Conservation (phyloP, 2,113 vertebrate genomes). For the Carassius gibelio region DNA sequence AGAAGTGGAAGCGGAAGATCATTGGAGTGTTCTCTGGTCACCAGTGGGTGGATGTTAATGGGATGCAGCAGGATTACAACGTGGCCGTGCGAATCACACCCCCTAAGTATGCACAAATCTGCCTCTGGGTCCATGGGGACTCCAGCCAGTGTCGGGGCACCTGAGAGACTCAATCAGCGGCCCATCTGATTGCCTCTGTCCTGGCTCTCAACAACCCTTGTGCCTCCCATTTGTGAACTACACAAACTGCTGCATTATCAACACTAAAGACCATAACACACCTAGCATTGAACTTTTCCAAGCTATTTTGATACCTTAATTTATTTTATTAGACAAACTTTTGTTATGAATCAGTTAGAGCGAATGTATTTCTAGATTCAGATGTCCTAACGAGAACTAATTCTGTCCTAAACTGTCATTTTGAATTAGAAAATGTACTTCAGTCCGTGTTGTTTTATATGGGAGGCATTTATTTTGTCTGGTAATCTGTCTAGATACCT, state of each 20-base stretch:
- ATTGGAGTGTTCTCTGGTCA: conserved; percentile 92
- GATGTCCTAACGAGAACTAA: conserved; percentile 14
- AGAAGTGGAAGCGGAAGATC: conserved; percentile 92
- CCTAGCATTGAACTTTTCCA: conserved; percentile 6
- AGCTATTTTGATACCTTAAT: conserved; percentile 34
- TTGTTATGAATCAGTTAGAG: conserved; percentile 27
- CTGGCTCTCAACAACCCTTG: conserved; percentile 44
- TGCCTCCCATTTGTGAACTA: conserved; percentile 39
- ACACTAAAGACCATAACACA: not conserved
- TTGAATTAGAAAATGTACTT: conserved; percentile 27
- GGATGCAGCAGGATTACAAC: conserved; percentile 92
- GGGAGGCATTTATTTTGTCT: conserved; percentile 34
- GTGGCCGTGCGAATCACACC: conserved; percentile 96
- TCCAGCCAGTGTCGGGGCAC: conserved; percentile 75
- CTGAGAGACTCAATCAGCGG: conserved; percentile 48
- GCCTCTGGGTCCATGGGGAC: conserved; percentile 91
- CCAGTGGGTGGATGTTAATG: conserved; percentile 90
- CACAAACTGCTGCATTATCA: conserved; percentile 26
- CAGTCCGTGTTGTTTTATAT: conserved; percentile 46
- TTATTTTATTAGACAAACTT: conserved; percentile 22
- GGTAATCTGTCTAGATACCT: conserved; percentile 16
- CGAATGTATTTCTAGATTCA: conserved; percentile 15
- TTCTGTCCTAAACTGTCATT: conserved; percentile 8
- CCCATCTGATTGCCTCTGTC: conserved; percentile 1
- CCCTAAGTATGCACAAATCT: conserved; percentile 95